These are phyloP conservation scores for Diachasmimorpha longicaudata DNA, from an alignment of 1,140 invertebrate genomes.

Conservation along the genomic window DNA sequence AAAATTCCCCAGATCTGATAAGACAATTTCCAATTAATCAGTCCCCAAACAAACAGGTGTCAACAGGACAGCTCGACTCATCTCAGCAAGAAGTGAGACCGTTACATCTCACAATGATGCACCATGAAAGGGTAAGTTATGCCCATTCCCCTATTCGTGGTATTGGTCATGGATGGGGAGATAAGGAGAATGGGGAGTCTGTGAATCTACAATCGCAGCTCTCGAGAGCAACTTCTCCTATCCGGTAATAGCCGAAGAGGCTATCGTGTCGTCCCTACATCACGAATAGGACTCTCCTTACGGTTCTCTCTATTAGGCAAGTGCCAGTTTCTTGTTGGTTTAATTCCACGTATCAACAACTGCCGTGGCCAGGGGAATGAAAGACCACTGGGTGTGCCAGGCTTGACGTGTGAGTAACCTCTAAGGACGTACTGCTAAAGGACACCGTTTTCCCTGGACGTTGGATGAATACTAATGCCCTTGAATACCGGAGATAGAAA, in stretches of 20 bases:
- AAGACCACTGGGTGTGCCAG: constrained; percentile 13
- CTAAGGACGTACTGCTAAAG: constrained; percentile 38
- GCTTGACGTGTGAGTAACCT: constrained; percentile 49
- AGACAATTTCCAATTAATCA: neutral
- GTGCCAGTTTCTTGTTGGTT: constrained; percentile 47
- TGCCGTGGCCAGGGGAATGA: neutral
- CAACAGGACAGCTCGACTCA: neutral
- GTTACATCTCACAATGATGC: neutral
- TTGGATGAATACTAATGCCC: constrained; percentile 43
- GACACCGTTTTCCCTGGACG: constrained; percentile 48
- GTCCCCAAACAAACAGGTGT: neutral
- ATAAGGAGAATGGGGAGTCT: constrained; percentile 21
- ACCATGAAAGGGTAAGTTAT: neutral
- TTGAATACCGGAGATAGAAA: constrained; percentile 23
- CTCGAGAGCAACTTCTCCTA: neutral
- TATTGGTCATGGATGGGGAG: constrained; percentile 9
- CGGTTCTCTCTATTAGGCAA: constrained; percentile 59
- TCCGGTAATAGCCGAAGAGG: constrained; percentile 25
- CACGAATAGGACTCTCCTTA: constrained; percentile 39
- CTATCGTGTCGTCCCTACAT: constrained; percentile 13
- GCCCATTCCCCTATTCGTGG: neutral
- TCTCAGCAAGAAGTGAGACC: neutral
- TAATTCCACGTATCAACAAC: constrained; percentile 42
- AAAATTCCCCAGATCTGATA: neutral
- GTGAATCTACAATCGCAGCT: constrained; percentile 3